These are phyloP conservation scores for Habroteleia sp. DNA, from an alignment of 2,888 invertebrate species.

Conservation along the genomic window DNA sequence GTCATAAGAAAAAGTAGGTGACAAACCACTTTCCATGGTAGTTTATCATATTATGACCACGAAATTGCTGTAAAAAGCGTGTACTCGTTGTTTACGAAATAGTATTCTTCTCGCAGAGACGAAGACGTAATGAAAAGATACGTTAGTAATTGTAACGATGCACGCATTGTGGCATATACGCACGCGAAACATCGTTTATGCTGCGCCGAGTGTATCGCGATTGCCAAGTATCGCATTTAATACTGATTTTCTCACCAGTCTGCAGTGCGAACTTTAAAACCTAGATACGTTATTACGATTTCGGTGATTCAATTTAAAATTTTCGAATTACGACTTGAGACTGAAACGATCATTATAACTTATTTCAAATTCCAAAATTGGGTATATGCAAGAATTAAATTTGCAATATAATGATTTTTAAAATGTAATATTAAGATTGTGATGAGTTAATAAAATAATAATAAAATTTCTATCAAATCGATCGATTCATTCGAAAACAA, in stretches of 20 bases:
- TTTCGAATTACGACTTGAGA: too few species aligned
- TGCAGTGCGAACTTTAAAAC: conserved; percentile 5
- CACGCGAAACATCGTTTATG: conserved; percentile 49
- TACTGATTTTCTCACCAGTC: conserved; percentile 17
- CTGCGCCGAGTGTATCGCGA: conserved; percentile 12
- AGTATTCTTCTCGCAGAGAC: conserved; percentile 30
- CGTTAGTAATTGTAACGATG: conserved; percentile 45
- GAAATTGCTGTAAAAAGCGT: conserved; percentile 37
- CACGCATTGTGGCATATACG: conserved; percentile 27
- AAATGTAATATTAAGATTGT: too few species aligned
- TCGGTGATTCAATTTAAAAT: too few species aligned
- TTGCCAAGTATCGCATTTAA: conserved; percentile 10
- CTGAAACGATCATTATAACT: too few species aligned
- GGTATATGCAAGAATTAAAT: too few species aligned
- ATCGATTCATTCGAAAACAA: too few species aligned
- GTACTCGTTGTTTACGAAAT: conserved; percentile 37
- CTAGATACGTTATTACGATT: too few species aligned
- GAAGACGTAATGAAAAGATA: conserved; percentile 53
- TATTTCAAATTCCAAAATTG: too few species aligned
- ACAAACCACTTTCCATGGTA: conserved; percentile 46
- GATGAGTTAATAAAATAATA: too few species aligned
- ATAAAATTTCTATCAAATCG: too few species aligned
- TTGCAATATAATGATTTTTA: too few species aligned
- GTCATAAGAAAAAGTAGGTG: conserved; percentile 39
- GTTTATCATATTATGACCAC: conserved; percentile 48